These are phyloP conservation scores for Anadara kagoshimensis DNA, from an alignment of 1,140 invertebrate genomes.

Conservation along the genomic window DNA sequence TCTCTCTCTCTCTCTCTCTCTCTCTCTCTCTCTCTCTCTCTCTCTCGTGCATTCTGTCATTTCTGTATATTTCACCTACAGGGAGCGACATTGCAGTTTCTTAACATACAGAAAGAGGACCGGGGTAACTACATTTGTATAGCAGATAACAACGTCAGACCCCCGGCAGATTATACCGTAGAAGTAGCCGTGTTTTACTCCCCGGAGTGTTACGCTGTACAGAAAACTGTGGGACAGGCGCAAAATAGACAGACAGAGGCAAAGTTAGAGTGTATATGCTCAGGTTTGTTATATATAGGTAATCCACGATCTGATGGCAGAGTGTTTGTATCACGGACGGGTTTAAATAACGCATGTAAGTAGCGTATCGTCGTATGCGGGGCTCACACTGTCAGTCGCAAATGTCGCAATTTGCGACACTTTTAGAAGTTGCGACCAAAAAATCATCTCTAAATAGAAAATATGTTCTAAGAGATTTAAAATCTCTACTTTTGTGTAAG, in stretches of 20 bases:
- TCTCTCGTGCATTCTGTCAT: not conserved
- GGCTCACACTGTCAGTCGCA: no score
- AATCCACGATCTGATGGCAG: no score
- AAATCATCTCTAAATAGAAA: no score
- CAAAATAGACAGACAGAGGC: constrained; percentile 64
- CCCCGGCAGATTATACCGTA: constrained; percentile 63
- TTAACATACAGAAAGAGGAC: constrained; percentile 47
- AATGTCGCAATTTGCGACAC: no score
- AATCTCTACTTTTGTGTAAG: no score
- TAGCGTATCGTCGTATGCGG: not conserved
- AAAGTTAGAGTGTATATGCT: constrained; percentile 66
- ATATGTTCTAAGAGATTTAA: no score
- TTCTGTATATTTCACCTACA: constrained; percentile 2
- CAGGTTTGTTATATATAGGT: constrained; percentile 50
- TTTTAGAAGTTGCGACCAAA: no score
- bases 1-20: not conserved
- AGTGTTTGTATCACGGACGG: not conserved
- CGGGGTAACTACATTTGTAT: constrained; percentile 68
- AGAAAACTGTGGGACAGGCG: constrained; percentile 68
- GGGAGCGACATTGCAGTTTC: constrained; percentile 43
- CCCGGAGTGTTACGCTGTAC: constrained; percentile 62
- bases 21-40: not conserved
- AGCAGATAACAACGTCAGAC: constrained; percentile 69
- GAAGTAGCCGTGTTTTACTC: constrained; percentile 60
- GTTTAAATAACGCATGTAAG: not conserved